Evolutionary conservation across 92 coral and sea anemone species (phyloP), one percentile per base, ranked within the genome.

Genomic region (Epizoanthus scotinus): DNA sequence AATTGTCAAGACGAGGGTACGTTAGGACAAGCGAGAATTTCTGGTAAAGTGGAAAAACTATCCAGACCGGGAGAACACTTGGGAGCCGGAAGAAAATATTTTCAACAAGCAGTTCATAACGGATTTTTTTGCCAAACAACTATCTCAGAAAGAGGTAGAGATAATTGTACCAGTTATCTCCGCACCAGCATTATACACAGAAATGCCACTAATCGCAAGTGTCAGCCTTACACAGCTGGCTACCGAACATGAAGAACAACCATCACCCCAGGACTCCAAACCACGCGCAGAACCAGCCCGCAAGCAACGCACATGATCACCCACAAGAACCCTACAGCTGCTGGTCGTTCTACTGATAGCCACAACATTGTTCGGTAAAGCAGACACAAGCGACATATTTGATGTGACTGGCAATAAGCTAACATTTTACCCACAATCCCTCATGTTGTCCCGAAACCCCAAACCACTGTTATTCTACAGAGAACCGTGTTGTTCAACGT

Each of bases 401-500:
- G 64, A 59, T 59, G 26, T 28, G 6, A 13, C 34, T 26, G 40
- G 70, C 0, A 64, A 64, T 1, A 64, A 21, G 20, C 12, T 64
- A 8, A 64, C 70, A 0, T 64, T 64, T 15, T 64, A 64, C 28
- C 70, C 85, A 7, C 36, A 54, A 3, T 36, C 67, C 18, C 29
- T 82, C 18, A 82, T 69, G 70, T 4, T 56, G 0, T 28, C 78
- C 21, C 14, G 20, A 0, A 57, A 70, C 42, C 78, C 79, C 0
- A 18, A 56, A 57, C 55, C 40, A 0, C 18, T 82, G 52, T 17
- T 70, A 1, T 72, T 82, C 64, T 72, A 20, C 24, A 56, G 50
- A 6, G 73, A 71, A 6, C 60, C 80, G 28, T 20, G 15, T 31
- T 82, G 21, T 21, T 82, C 0, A 31, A 42, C 61, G 59, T 83